phyloP scores from a whole-genome alignment of 2,888 invertebrate species.

The Azorinus chamasolen region DNA sequence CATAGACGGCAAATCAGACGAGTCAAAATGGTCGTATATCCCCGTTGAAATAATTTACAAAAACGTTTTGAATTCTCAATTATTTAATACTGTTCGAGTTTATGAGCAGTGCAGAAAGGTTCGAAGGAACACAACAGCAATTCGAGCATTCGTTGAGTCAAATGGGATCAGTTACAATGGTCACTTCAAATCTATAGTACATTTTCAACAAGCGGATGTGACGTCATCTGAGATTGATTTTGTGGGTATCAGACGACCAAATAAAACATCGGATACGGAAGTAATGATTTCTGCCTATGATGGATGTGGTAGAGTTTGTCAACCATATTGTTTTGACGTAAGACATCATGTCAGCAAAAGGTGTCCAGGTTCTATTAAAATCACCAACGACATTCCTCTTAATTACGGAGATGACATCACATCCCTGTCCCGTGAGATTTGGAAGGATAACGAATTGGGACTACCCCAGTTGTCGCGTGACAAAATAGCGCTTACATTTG shows the following conservation, averaged over 20 bases:
- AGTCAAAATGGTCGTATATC: constrained; percentile 65
- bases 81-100: constrained; percentile 1
- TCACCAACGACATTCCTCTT: constrained; percentile 22
- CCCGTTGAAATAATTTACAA: constrained; percentile 61
- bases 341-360: constrained; percentile 7
- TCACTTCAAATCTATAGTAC: constrained; percentile 72
- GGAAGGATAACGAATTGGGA: constrained; percentile 47
- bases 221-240: constrained; percentile 68
- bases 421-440: constrained; percentile 18
- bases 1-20: constrained; percentile 60
- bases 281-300: constrained; percentile 77
- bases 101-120: constrained; percentile 47
- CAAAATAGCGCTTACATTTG: not conserved
- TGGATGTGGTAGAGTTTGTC: constrained; percentile 79
- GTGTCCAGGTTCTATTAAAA: constrained; percentile 41
- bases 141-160: constrained; percentile 72
- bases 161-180: constrained; percentile 79
- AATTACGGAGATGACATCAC: constrained; percentile 42
- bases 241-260: constrained; percentile 74
- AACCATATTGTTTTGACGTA: constrained; percentile 68
- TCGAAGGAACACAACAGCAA: not conserved
- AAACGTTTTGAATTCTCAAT: constrained; percentile 24
- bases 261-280: constrained; percentile 46
- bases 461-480: constrained; percentile 18
- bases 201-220: constrained; percentile 46